Conservation (phyloP, 2,888 invertebrate species). For the Eilema depressum region DNA sequence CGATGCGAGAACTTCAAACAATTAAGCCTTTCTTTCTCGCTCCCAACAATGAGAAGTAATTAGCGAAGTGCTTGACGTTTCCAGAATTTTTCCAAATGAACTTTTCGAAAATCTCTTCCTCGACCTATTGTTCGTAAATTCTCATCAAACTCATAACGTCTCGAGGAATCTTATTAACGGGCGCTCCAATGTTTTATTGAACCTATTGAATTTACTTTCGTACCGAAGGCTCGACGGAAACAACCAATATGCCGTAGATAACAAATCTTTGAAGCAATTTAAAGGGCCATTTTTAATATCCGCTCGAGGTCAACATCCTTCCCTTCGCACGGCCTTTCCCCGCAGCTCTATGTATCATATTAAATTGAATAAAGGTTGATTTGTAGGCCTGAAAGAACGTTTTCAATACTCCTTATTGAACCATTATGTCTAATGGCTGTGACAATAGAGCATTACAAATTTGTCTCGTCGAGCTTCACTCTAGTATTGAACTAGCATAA, state of each 20-base stretch:
- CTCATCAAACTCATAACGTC: constrained; percentile 61
- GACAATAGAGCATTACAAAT: constrained; percentile 84
- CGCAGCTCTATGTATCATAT: constrained; percentile 63
- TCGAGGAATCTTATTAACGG: constrained; percentile 69
- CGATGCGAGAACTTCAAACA: constrained; percentile 73
- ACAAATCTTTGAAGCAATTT: constrained; percentile 77
- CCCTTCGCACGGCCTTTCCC: constrained; percentile 69
- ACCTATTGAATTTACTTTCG: constrained; percentile 58
- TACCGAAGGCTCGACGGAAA: constrained; percentile 68
- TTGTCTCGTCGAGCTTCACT: constrained; percentile 68
- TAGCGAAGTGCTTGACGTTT: constrained; percentile 68
- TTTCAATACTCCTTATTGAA: constrained; percentile 83
- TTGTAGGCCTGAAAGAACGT: constrained; percentile 78
- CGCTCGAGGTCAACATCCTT: constrained; percentile 78
- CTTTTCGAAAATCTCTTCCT: constrained; percentile 55
- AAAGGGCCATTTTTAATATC: constrained; percentile 82
- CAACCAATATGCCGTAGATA: constrained; percentile 73
- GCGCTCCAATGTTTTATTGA: constrained; percentile 48
- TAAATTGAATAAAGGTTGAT: constrained; percentile 78
- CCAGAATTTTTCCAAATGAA: constrained; percentile 66
- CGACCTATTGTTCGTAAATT: constrained; percentile 63
- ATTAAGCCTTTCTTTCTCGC: constrained; percentile 77
- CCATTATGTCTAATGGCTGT: constrained; percentile 81
- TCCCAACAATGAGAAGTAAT: constrained; percentile 79
- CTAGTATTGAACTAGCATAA: constrained; percentile 53